Evolutionary conservation across 2,888 invertebrate genomes (phyloP), one percentile per base, ranked within the genome.

Genomic region (Ferrisia virgata): DNA sequence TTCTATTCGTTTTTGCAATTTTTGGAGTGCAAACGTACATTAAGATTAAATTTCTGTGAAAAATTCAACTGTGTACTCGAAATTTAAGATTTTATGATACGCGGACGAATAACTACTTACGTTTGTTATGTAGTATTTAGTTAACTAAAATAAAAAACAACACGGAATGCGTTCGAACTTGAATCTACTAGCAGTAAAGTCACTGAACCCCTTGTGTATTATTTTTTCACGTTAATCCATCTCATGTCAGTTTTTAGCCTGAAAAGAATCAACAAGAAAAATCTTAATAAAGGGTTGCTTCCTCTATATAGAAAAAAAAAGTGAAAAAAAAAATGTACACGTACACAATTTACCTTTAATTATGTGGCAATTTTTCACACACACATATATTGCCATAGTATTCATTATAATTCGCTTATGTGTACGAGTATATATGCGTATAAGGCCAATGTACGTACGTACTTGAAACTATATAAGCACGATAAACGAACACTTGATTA

Each of bases 341-440:
- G 0, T 3, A n/a, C n/a, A 33, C 33, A 11, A 36, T 18, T 36
- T 22, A 13, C n/a, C 72, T 76, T 76, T 36, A 76, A 76, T 36
- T 76, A 76, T 8, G 18, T 0, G 3, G 72, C 15, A 76, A 76
- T 76, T 76, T 76, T 76, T 76, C 72, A 76, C 72, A 25, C 28
- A 64, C 28, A 58, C 64, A 15, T 64, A 64, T 28, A 18, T 31
- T 1, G 69, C 18, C 8, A 36, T 1, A 18, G n/a, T 72, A 72
- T 72, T 72, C 72, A 72, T 76, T 76, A 76, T 76, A 76, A 76
- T 76, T 36, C 72, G 72, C 36, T 76, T 76, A 76, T 76, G 22
- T 53, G 43, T n/a, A 53, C 53, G 11, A 33, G 9, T 36, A 36
- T 76, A 76, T n/a, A 53, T 22, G 11, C 72, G 9, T 36, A 36